A percentile compares a stretch with the other conserved stretches of the same genome.
Evolutionary conservation across 1,140 invertebrate genomes (phyloP).

Genomic region (Caenorhabditis briggsae): DNA sequence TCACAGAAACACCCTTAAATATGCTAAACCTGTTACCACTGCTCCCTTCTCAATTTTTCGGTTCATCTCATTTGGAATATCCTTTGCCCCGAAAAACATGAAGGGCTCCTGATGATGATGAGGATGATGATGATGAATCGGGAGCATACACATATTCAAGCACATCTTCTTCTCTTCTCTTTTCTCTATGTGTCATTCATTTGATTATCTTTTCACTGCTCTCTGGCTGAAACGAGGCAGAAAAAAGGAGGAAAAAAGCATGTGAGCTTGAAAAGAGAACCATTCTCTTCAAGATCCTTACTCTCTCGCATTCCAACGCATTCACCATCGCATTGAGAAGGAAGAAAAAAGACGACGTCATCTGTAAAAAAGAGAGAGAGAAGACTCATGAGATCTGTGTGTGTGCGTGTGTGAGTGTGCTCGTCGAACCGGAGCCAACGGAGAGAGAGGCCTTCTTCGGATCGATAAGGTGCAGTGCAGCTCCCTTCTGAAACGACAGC

Average conservation of each 20-base stretch:
- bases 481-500: constrained; percentile 23
- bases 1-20: no score
- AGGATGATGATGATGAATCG: constrained; percentile 47
- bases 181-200: constrained; percentile 52
- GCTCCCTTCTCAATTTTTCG: neutral
- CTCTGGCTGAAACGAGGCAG: constrained; percentile 49
- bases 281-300: neutral
- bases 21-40: neutral
- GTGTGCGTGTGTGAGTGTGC: constrained; percentile 20
- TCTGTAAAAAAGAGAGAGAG: constrained; percentile 1
- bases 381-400: constrained; percentile 46
- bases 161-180: constrained; percentile 25
- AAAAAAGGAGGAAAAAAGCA: constrained; percentile 31
- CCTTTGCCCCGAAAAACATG: constrained; percentile 32
- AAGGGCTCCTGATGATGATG: constrained; percentile 40
- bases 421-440: constrained; percentile 29
- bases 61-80: constrained; percentile 34
- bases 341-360: constrained; percentile 36
- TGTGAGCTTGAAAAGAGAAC: constrained; percentile 29
- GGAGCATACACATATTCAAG: constrained; percentile 36
- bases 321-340: constrained; percentile 28
- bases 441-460: neutral
- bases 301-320: constrained; percentile 7
- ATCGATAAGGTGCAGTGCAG: constrained; percentile 46
- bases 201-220: constrained; percentile 51